Conservation (phyloP, 2,113 vertebrate genomes). For the Clarias gariepinus region DNA sequence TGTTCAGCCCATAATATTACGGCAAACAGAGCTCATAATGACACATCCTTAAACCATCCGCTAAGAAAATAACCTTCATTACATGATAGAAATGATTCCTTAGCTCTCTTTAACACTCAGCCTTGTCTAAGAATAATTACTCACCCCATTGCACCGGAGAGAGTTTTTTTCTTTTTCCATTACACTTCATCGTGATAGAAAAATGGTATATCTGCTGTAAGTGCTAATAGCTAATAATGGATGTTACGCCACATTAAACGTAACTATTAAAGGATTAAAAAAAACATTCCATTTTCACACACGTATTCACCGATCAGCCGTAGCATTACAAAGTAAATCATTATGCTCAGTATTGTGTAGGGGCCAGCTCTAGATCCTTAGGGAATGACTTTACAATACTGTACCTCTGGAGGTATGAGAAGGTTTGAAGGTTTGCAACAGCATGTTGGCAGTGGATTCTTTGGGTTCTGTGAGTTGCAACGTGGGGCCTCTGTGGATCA, state of each 20-base stretch:
- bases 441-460: no score
- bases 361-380: no score
- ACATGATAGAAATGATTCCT: neutral
- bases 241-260: neutral
- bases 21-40: neutral
- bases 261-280: neutral
- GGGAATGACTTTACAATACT: no score
- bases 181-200: neutral
- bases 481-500: no score
- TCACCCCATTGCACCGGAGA: neutral
- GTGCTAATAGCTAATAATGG: neutral
- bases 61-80: neutral
- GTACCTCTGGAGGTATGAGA: no score
- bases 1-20: neutral
- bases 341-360: no score
- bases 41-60: neutral
- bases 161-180: slow-evolving; percentile 13
- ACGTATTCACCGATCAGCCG: no score
- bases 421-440: no score
- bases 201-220: neutral
- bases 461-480: no score
- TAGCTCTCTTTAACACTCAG: neutral
- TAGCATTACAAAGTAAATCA: no score
- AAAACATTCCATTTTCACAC: no score
- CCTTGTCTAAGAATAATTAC: neutral